These are phyloP conservation scores for Aeoliscus strigatus DNA, from an alignment of 2,797 vertebrate species.

Conservation along the genomic window DNA sequence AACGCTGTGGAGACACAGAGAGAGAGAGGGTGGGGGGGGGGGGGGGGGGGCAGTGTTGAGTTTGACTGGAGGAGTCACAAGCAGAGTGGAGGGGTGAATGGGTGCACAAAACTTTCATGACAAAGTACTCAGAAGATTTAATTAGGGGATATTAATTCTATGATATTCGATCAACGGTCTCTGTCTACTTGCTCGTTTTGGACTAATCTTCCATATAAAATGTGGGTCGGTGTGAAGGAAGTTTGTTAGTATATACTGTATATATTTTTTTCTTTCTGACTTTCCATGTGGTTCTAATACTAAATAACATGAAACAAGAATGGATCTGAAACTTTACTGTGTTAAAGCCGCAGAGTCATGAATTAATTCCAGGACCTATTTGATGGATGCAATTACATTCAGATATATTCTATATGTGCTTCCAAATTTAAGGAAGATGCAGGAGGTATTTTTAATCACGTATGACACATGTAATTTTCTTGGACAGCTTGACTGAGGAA, in stretches of 20 bases:
- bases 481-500: slow-evolving; percentile 10
- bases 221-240: no score
- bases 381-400: no score
- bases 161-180: no score
- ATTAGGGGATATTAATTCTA: no score
- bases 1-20: slow-evolving; percentile 21
- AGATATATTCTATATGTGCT: slow-evolving; percentile 13
- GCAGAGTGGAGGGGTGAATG: slow-evolving; percentile 31
- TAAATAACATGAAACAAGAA: no score
- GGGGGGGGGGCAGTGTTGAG: slow-evolving; percentile 16
- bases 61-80: slow-evolving; percentile 14
- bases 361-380: slow-evolving; percentile 2
- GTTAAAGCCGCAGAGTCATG: slow-evolving; percentile 7
- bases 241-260: no score
- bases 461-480: slow-evolving; percentile 27
- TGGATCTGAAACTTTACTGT: no score
- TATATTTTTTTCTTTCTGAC: no score
- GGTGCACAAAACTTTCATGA: slow-evolving; percentile 22
- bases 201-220: no score
- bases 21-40: slow-evolving; percentile 3
- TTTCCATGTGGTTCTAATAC: no score
- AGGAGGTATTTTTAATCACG: slow-evolving; percentile 24
- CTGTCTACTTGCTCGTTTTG: no score
- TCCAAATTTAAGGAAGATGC: slow-evolving; percentile 7
- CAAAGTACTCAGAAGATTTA: no score